These are phyloP conservation scores for Nephrotoma flavescens DNA, from an alignment of 2,888 invertebrate species.

Conservation along the genomic window DNA sequence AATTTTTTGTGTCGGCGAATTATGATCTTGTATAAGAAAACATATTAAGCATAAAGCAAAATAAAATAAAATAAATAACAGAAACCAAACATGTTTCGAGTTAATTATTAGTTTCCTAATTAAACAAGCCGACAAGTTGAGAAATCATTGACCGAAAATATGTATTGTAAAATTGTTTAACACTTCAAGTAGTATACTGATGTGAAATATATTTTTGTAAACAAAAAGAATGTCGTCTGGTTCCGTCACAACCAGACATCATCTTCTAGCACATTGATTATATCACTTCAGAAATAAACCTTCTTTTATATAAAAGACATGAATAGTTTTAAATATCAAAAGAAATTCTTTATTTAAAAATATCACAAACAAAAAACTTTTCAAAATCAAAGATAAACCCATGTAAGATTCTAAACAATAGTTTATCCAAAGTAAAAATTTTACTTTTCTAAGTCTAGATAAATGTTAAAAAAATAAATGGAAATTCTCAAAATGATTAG, in stretches of 20 bases:
- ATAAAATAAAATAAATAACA: neutral
- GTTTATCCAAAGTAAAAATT: neutral
- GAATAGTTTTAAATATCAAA: neutral
- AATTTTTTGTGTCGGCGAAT: neutral
- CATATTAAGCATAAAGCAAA: neutral
- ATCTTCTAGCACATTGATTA: neutral
- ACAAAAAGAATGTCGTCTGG: neutral
- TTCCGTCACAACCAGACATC: neutral
- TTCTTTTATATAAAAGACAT: neutral
- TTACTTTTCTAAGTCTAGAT: neutral
- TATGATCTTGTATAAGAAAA: neutral
- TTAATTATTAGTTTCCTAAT: neutral
- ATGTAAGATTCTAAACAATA: neutral
- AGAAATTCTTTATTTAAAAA: neutral
- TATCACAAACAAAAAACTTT: neutral
- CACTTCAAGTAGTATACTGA: neutral
- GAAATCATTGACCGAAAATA: neutral
- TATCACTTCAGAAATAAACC: neutral
- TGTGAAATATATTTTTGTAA: neutral
- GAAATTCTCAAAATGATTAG: neutral
- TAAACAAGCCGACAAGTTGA: neutral
- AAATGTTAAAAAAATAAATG: neutral
- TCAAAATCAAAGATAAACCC: neutral
- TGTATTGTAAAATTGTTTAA: neutral
- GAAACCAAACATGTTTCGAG: neutral